Evolutionary conservation across 2,888 invertebrate genomes (phyloP).

Genomic region (Gibbula magus): DNA sequence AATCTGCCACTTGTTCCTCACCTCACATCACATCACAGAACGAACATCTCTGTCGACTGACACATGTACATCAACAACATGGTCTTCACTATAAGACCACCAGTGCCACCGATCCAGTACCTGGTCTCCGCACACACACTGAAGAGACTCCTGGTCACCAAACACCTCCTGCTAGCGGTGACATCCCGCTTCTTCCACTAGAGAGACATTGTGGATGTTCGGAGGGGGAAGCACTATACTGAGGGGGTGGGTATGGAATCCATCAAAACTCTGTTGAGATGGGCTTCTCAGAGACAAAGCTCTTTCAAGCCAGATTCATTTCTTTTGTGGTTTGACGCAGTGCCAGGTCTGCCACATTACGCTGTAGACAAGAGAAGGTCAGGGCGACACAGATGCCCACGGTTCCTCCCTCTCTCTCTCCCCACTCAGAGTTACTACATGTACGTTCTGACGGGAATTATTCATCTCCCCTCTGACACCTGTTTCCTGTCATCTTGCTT

Average conservation of each 20-base stretch:
- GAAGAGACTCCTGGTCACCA: no score
- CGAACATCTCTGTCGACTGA: neutral
- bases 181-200: no score
- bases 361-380: no score
- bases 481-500: no score
- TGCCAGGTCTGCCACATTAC: conserved; percentile 6
- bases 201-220: neutral
- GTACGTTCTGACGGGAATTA: no score
- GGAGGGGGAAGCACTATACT: neutral
- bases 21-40: neutral
- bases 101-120: neutral
- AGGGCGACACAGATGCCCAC: no score
- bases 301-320: conserved; percentile 18
- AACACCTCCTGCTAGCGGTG: no score
- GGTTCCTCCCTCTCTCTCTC: no score
- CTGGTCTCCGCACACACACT: no score
- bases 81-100: neutral
- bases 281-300: conserved; percentile 18
- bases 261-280: neutral
- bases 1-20: conserved; percentile 8
- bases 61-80: neutral
- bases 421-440: no score
- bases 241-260: neutral
- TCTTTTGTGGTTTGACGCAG: neutral
- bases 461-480: no score